Percentiles rank a stretch among this genome's conserved stretches.
phyloP scores from a whole-genome alignment of 2,113 vertebrate genomes.

The Xenotilapia caudafasciata region DNA sequence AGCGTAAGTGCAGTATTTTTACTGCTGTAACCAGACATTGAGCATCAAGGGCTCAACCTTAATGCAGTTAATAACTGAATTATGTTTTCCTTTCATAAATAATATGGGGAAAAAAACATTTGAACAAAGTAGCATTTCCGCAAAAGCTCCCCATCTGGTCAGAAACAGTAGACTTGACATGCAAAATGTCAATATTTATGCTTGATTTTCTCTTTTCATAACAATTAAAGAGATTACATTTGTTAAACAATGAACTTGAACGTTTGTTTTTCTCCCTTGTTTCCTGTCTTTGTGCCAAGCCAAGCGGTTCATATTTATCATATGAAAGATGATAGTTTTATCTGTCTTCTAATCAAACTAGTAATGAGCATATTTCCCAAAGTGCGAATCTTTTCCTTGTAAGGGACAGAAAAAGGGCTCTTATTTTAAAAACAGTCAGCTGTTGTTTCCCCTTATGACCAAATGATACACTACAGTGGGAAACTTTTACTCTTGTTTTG shows the following conservation, averaged over 20 bases:
- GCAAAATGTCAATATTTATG: background rate
- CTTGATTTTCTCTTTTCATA: background rate
- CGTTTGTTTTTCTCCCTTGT: background rate
- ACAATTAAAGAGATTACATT: background rate
- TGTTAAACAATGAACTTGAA: background rate
- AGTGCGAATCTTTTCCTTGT: background rate
- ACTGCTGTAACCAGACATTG: background rate
- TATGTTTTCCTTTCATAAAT: background rate
- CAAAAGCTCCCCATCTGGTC: background rate
- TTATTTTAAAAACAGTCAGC: background rate
- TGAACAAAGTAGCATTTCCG: background rate
- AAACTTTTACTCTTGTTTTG: background rate
- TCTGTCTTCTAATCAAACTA: background rate
- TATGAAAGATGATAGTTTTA: background rate
- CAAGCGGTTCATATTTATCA: background rate
- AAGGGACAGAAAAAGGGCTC: background rate
- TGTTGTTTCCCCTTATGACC: background rate
- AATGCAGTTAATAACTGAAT: background rate
- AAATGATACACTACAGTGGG: conserved; percentile 38
- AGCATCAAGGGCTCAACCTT: background rate
- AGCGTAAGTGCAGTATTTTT: background rate
- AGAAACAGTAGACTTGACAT: background rate
- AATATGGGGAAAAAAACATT: accelerated
- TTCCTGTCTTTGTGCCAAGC: background rate
- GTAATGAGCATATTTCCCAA: background rate